Base-by-base conservation (phyloP, 2,113 vertebrate genomes). In the Prietella phreatophila region DNA sequence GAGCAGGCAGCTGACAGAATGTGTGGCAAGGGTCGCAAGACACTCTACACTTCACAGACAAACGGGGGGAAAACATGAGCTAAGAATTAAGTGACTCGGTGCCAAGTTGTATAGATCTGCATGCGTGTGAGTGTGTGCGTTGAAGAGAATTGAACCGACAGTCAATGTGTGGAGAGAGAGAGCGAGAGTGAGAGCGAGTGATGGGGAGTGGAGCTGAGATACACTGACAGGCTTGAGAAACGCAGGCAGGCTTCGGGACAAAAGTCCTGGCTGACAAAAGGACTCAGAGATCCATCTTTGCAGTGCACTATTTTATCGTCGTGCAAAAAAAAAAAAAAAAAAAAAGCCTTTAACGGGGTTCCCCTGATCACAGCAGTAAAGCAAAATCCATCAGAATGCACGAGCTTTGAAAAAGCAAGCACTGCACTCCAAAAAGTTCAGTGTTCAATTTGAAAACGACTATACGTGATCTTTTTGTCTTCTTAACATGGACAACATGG, bases 221-320 rank as follows among this genome's bases (percentile, higher is more conserved):
- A 91, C 89, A 91, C 73, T 92, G 93, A 93, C 89, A 92, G 89
- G 85, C 90, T 91, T 84, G 58, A 85, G 90, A 89, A 91, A 90
- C 42, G 79, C 85, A 90, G 42, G 82, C 82, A 69, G 4, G 86
- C 93, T 93, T 86, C 85, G 84, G 92, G 93, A 94, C 78, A 86
- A 89, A 95, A 93, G 93, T 88, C 61, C 84, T 19, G 93, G 92
- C 93, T 95, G 94, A 94, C 94, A 94, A 95, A 95, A 95, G 91
- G 93, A 94, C 94, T 93, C 91, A 89, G 90, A 90, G 91, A 91
- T 91, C 85, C 82, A 89, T 92, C 93, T 92, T 60, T 93, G 92
- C 91, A 91, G 89, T 89, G 87, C 84, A 50, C 88, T 83, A 86
- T 86, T 90, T 90, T 30, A 86, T 88, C 83, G 86, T 78, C 85